These are phyloP conservation scores for Pollenia labialis DNA, from an alignment of 2,888 invertebrate genomes.

Conservation along the genomic window DNA sequence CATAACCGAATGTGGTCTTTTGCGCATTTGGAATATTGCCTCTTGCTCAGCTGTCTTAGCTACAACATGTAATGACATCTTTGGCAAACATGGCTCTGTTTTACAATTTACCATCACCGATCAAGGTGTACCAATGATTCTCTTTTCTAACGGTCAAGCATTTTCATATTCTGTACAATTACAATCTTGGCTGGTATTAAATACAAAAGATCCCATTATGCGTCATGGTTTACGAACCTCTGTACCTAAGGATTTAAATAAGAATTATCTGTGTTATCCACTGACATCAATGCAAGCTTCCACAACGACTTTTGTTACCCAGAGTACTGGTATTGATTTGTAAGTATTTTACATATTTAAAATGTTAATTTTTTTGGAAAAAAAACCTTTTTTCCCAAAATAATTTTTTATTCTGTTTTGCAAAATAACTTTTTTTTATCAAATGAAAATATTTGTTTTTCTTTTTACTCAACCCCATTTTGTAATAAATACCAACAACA, in stretches of 20 bases:
- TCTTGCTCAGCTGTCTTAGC: constrained; percentile 77
- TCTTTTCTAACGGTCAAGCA: constrained; percentile 93
- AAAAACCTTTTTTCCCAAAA: no score
- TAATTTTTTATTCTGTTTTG: no score
- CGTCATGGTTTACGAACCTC: constrained; percentile 84
- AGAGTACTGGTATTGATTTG: constrained; percentile 77
- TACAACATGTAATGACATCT: constrained; percentile 81
- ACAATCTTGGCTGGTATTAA: constrained; percentile 87
- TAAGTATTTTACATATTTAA: constrained; percentile 64
- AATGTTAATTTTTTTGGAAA: no score
- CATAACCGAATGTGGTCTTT: constrained; percentile 82
- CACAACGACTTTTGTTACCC: constrained; percentile 79
- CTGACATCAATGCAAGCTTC: constrained; percentile 82
- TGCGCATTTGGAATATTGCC: constrained; percentile 82
- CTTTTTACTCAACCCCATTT: no score
- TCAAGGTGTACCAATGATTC: constrained; percentile 92
- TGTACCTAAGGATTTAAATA: constrained; percentile 82
- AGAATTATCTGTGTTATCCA: constrained; percentile 81
- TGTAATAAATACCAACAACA: no score
- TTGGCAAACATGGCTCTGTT: constrained; percentile 85
- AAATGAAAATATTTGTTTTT: no score
- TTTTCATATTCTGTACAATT: constrained; percentile 92
- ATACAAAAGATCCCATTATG: constrained; percentile 85
- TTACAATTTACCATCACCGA: constrained; percentile 87
- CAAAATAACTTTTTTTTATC: no score